A percentile compares a stretch with the other conserved stretches of the same genome.
These are phyloP conservation scores for Cremastobaeus sp. DNA, from an alignment of 2,888 invertebrate species.

Conservation along the genomic window DNA sequence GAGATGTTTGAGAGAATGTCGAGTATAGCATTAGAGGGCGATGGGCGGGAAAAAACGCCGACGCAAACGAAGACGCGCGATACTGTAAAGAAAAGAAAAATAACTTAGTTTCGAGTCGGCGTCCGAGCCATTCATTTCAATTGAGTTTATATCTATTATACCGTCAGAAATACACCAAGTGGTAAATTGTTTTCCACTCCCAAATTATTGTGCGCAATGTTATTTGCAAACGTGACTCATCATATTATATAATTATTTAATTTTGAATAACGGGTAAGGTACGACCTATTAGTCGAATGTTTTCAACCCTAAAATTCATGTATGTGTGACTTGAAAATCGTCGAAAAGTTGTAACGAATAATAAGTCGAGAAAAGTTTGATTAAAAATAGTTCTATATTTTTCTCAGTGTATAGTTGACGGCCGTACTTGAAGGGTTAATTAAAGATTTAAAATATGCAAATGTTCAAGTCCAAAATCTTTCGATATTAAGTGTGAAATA, in stretches of 20 bases:
- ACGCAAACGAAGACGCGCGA: not conserved
- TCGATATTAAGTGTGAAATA: slow-evolving; percentile 30
- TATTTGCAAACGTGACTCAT: too few relatives aligned
- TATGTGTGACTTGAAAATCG: too few relatives aligned
- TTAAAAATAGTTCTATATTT: too few relatives aligned
- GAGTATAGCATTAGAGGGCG: slow-evolving; percentile 22
- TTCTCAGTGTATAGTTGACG: too few relatives aligned
- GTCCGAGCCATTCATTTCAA: slow-evolving; percentile 49
- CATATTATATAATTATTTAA: too few relatives aligned
- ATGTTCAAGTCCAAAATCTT: slow-evolving; percentile 17
- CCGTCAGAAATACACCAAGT: slow-evolving; percentile 38
- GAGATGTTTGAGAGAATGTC: slow-evolving; percentile 36
- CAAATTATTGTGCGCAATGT: slow-evolving; percentile 15
- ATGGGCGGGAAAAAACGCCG: not conserved
- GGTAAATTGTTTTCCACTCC: slow-evolving; percentile 39
- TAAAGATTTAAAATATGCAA: slow-evolving; percentile 21
- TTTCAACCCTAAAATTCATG: too few relatives aligned
- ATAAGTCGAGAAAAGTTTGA: too few relatives aligned
- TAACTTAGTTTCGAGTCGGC: slow-evolving; percentile 37
- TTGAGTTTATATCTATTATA: slow-evolving; percentile 50
- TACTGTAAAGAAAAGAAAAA: slow-evolving; percentile 8
- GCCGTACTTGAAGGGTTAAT: too few relatives aligned
- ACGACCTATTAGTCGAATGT: too few relatives aligned
- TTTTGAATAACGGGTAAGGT: too few relatives aligned
- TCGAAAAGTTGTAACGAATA: too few relatives aligned